Conservation (phyloP, 2,888 invertebrate species). For the Bellardia pandia region DNA sequence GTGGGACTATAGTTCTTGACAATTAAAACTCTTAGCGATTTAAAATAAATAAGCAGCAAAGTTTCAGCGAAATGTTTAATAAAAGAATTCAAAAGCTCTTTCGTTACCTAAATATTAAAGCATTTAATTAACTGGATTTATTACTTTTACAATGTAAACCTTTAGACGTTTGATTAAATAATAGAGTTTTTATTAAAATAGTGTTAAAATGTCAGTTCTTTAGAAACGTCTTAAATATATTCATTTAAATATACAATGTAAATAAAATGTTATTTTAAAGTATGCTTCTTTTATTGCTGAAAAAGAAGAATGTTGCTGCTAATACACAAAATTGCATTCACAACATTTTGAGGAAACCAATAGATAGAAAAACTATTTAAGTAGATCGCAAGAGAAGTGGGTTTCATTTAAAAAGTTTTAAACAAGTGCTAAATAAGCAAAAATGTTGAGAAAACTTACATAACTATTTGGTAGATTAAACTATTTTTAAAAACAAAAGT, state of each 20-base stretch:
- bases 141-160: too few relatives aligned
- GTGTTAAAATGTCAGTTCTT: background rate
- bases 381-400: background rate
- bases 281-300: background rate
- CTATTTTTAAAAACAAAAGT: background rate
- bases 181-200: background rate
- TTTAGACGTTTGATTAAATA: too few relatives aligned
- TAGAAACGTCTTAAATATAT: too few relatives aligned
- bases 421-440: constrained; percentile 6
- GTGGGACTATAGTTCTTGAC: too few relatives aligned
- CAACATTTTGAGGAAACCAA: background rate
- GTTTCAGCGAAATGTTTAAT: too few relatives aligned
- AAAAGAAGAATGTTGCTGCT: too few relatives aligned
- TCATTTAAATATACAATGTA: background rate
- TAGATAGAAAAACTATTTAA: background rate
- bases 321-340: constrained; percentile 2
- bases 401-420: background rate
- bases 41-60: too few relatives aligned
- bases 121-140: too few relatives aligned
- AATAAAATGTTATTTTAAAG: background rate
- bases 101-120: too few relatives aligned
- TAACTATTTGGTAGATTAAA: too few relatives aligned
- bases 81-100: too few relatives aligned
- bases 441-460: background rate
- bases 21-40: too few relatives aligned